Evolutionary conservation across 1,140 invertebrate genomes (phyloP).

Genomic region (Pseudomyrmex pallidus): DNA sequence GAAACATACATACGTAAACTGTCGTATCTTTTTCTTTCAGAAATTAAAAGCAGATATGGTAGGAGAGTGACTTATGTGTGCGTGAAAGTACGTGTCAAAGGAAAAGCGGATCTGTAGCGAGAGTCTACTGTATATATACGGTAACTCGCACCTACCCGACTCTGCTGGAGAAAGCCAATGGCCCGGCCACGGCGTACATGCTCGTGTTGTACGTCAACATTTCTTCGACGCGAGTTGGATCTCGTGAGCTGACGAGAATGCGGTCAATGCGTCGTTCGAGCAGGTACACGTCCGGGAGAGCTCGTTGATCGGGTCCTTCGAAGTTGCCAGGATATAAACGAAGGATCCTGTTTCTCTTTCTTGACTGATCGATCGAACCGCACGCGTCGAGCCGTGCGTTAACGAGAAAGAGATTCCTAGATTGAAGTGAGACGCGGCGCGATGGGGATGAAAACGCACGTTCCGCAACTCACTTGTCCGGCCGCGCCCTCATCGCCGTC

Average conservation of each 20-base stretch:
- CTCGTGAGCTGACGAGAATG: slow-evolving; percentile 12
- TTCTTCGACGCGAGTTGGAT: slow-evolving; percentile 44
- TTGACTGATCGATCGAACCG: background rate
- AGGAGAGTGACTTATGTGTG: too few relatives aligned
- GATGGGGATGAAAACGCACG: slow-evolving; percentile 73
- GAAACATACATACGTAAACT: too few relatives aligned
- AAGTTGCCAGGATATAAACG: too few relatives aligned
- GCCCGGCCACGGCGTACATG: slow-evolving; percentile 67
- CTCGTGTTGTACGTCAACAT: slow-evolving; percentile 79
- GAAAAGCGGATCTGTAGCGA: too few relatives aligned
- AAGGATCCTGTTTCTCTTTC: background rate
- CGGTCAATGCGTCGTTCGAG: slow-evolving; percentile 14
- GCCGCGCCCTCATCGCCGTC: slow-evolving; percentile 71
- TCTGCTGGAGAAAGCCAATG: slow-evolving; percentile 80
- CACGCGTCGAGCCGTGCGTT: background rate
- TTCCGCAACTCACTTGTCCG: slow-evolving; percentile 83
- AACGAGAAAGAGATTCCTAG: slow-evolving; percentile 28
- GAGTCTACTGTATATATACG: background rate
- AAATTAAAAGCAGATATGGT: too few relatives aligned
- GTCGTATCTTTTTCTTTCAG: too few relatives aligned
- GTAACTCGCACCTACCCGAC: slow-evolving; percentile 59
- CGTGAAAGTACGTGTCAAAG: too few relatives aligned
- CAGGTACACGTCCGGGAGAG: background rate
- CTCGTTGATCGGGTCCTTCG: too few relatives aligned
- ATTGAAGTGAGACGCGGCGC: slow-evolving; percentile 84